Conservation (phyloP, 2,888 invertebrate genomes). For the Allophyes oxyacanthae region DNA sequence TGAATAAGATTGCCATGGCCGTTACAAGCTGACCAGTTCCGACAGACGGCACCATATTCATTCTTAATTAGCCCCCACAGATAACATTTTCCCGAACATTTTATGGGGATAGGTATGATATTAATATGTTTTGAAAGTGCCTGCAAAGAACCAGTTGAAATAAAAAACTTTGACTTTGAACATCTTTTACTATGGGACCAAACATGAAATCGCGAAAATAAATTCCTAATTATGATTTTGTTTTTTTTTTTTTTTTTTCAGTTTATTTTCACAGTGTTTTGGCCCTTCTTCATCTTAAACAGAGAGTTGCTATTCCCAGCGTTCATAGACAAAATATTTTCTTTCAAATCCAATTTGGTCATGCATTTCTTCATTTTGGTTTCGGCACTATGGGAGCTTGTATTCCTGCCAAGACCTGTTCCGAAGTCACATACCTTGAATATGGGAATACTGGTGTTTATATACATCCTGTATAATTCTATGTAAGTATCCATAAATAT, state of each 20-base stretch:
- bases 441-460: constrained; percentile 27
- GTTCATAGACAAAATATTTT: constrained; percentile 69
- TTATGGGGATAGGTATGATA: too few species aligned
- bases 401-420: constrained; percentile 54
- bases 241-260: constrained; percentile 63
- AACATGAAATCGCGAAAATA: too few species aligned
- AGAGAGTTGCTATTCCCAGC: constrained; percentile 65
- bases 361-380: constrained; percentile 67
- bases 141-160: too few species aligned
- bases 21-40: too few species aligned
- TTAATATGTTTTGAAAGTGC: too few species aligned
- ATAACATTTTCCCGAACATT: too few species aligned
- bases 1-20: too few species aligned
- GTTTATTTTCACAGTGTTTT: constrained; percentile 68
- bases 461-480: constrained; percentile 49
- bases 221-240: too few species aligned
- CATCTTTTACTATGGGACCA: too few species aligned
- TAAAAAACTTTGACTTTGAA: too few species aligned
- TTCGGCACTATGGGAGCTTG: constrained; percentile 65
- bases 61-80: too few species aligned
- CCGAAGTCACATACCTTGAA: constrained; percentile 58
- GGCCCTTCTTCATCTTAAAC: constrained; percentile 70
- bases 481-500: constrained; percentile 64
- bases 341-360: constrained; percentile 62
- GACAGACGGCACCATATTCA: too few species aligned